phyloP scores from a whole-genome alignment of 1,140 invertebrate species.

The Conopomorpha cramerella region DNA sequence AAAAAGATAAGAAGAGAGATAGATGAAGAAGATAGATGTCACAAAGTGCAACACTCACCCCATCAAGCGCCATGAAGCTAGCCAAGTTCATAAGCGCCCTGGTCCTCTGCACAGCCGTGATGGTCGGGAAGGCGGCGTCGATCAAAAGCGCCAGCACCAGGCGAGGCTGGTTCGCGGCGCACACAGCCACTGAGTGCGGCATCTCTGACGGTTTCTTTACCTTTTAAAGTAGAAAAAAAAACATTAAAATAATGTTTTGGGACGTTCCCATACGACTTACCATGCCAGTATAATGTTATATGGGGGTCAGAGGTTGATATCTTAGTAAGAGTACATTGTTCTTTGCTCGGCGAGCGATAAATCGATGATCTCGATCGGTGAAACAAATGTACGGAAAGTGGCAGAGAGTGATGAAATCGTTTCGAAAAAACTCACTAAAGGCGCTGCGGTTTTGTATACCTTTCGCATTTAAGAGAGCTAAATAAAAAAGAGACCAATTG shows the following conservation, averaged over 20 bases:
- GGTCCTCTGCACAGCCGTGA: slow-evolving; percentile 39
- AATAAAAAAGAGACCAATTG: too few species aligned
- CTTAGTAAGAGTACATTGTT: too few species aligned
- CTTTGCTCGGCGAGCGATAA: too few species aligned
- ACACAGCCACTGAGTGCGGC: slow-evolving; percentile 39
- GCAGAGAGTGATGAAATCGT: too few species aligned
- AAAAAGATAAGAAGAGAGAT: not conserved
- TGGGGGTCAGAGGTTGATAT: too few species aligned
- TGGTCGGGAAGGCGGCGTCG: slow-evolving; percentile 36
- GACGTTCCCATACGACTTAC: too few species aligned
- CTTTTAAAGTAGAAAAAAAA: too few species aligned
- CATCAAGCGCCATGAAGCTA: slow-evolving; percentile 52
- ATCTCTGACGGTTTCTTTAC: slow-evolving; percentile 51
- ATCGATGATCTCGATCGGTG: too few species aligned
- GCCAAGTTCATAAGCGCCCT: slow-evolving; percentile 49
- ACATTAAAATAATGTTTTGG: too few species aligned
- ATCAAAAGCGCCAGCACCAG: slow-evolving; percentile 41
- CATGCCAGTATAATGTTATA: too few species aligned
- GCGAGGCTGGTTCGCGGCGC: slow-evolving; percentile 33
- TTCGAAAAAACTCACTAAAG: slow-evolving; percentile 3
- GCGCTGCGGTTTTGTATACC: slow-evolving; percentile 2
- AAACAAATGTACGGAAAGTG: too few species aligned
- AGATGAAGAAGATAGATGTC: too few species aligned
- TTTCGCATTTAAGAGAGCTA: not conserved
- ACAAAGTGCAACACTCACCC: slow-evolving; percentile 21